A percentile compares a stretch with the other conserved stretches of the same genome.
phyloP scores from a whole-genome alignment of 2,113 vertebrate genomes.

The Merops nubicus region DNA sequence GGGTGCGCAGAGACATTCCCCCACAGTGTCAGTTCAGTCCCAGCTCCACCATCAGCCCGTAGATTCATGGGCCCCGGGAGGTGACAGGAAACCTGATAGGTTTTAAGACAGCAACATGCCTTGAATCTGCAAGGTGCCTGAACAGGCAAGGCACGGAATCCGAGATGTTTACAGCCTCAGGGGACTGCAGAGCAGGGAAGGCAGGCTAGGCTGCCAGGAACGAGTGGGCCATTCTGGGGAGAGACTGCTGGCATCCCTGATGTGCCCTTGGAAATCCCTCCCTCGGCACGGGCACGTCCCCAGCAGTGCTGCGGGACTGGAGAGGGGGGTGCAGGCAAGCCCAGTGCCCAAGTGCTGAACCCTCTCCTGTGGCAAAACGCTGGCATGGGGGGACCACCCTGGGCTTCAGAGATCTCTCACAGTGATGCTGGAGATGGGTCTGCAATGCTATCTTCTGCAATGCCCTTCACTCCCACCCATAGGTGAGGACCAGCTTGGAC shows the following conservation, averaged over 20 bases:
- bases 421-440: not conserved
- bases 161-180: slow-evolving; percentile 25
- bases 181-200: not conserved
- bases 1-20: not conserved
- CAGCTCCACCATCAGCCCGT: not conserved
- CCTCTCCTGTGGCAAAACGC: not conserved
- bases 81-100: slow-evolving; percentile 60
- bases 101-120: slow-evolving; percentile 69
- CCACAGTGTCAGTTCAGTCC: slow-evolving; percentile 18
- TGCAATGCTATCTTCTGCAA: not conserved
- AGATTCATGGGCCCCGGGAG: slow-evolving; percentile 51
- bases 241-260: not conserved
- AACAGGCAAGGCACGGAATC: slow-evolving; percentile 20
- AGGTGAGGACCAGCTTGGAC: not conserved
- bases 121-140: slow-evolving; percentile 60
- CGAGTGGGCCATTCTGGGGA: not conserved
- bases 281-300: fast-evolving
- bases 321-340: not conserved
- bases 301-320: not conserved
- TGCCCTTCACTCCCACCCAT: not conserved
- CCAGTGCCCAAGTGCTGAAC: not conserved
- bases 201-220: not conserved
- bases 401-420: not conserved
- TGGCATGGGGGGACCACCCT: fast-evolving
- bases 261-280: not conserved